A percentile compares a stretch with the other conserved stretches of the same genome.
phyloP scores from a whole-genome alignment of 2,888 invertebrate species.

The Rotaria macrura region DNA sequence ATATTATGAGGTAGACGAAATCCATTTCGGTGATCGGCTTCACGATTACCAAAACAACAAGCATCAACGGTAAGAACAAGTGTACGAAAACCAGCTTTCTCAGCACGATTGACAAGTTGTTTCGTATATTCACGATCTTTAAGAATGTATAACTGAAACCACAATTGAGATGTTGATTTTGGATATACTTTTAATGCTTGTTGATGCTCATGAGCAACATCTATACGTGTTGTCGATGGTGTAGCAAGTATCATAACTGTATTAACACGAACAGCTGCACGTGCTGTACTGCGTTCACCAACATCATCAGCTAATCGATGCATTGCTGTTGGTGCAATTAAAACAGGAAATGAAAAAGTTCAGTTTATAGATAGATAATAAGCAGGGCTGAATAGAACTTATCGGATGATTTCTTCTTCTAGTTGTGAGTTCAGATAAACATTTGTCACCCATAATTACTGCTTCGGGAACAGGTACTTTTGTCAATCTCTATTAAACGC shows the following conservation, averaged over 20 bases:
- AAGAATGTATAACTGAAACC: conserved; percentile 84
- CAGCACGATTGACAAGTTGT: conserved; percentile 63
- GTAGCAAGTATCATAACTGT: background rate
- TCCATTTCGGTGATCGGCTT: conserved; percentile 70
- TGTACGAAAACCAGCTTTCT: conserved; percentile 72
- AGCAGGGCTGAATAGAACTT: no score
- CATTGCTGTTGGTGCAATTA: conserved; percentile 78
- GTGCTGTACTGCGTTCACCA: conserved; percentile 70
- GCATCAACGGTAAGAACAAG: conserved; percentile 78
- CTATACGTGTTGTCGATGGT: conserved; percentile 70
- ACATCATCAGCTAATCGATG: conserved; percentile 78
- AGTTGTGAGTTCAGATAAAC: no score
- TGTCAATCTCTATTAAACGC: no score
- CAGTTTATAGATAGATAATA: no score
- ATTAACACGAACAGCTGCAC: background rate
- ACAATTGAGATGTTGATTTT: conserved; percentile 58
- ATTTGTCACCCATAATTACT: no score
- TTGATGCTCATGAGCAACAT: conserved; percentile 60
- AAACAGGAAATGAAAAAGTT: conserved; percentile 58
- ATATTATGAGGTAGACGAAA: conserved; percentile 71
- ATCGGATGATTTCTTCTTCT: no score
- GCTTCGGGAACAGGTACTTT: no score
- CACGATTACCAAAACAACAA: conserved; percentile 65
- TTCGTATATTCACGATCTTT: conserved; percentile 48
- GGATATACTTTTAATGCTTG: background rate